Evolutionary conservation across 2,888 invertebrate genomes (phyloP), one percentile per base, ranked within the genome.

Genomic region (Elmis aenea): DNA sequence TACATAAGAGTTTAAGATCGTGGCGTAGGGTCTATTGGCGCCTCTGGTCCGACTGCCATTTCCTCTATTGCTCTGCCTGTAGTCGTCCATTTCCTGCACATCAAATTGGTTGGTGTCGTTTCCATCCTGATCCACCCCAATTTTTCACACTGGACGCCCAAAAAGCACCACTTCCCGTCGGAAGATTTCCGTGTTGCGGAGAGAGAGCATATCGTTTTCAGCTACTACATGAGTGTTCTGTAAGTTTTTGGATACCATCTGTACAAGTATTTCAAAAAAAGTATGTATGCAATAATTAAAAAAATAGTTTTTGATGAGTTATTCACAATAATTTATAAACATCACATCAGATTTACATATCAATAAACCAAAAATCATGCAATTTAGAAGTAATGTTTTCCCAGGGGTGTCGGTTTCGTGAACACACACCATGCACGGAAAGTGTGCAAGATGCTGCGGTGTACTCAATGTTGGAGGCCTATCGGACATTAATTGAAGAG

Each of bases 1-100:
- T 92, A 41, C 85, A 85, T 58, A 78, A 78, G 10, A 83, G 87
- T 57, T 70, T 91, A 38, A 85, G 87, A 45, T 82, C 84, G 0
- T 95, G 95, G 95, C 74, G 91, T 1, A 64, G 57, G 38, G 55
- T 93, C 2, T 95, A 94, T 68, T 95, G 95, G 95, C 77, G 86
- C 24, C 69, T 94, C 26, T 94, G 94, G 94, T 90, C 90, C 0
- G 85, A 86, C 55, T 83, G 90, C 46, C 94, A 95, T 67, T 89
- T 83, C 67, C 71, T 94, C 13, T 78, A 78, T 39, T 95, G 95
- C 58, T 77, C 79, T 27, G 75, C 78, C 2, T 93, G 92, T 58
- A 84, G 85, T 56, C 76, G 74, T 18, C 79, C 78, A 62, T 89
- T 87, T 59, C 84, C 88, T 0, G 77, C 80, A 1, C 80, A 83